Conservation (phyloP, 2,113 vertebrate species). For the Ceyx melanurus region DNA sequence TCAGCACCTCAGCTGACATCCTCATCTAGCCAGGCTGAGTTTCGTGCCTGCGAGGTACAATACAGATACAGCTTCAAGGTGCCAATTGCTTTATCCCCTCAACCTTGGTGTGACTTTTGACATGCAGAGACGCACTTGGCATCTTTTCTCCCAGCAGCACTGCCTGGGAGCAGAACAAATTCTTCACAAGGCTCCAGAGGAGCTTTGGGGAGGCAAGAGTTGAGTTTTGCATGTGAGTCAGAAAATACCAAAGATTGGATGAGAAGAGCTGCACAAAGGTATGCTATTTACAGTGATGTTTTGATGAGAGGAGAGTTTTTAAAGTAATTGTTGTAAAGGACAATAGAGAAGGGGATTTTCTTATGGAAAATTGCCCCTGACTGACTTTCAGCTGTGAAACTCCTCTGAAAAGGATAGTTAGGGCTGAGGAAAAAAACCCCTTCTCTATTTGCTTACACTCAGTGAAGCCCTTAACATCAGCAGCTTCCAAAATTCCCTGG, state of each 20-base stretch:
- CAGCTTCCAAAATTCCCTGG: neutral
- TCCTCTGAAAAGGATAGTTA: neutral
- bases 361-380: accelerated
- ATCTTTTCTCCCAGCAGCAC: neutral
- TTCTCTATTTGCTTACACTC: neutral
- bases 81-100: neutral
- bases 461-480: neutral
- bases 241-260: neutral
- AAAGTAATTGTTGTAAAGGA: neutral
- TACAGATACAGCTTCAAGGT: too few relatives aligned
- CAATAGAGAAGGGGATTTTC: neutral
- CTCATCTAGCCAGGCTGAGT: neutral
- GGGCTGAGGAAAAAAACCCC: accelerated
- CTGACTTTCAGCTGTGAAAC: neutral
- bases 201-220: neutral
- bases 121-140: too few relatives aligned
- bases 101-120: accelerated
- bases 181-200: neutral
- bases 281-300: neutral
- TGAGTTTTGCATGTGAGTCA: neutral
- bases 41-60: accelerated
- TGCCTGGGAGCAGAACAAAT: accelerated
- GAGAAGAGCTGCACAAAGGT: neutral
- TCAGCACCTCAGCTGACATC: neutral
- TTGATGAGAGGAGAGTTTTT: neutral